Conservation (phyloP, 1,140 invertebrate species). For the Drosophila parabipectinata region DNA sequence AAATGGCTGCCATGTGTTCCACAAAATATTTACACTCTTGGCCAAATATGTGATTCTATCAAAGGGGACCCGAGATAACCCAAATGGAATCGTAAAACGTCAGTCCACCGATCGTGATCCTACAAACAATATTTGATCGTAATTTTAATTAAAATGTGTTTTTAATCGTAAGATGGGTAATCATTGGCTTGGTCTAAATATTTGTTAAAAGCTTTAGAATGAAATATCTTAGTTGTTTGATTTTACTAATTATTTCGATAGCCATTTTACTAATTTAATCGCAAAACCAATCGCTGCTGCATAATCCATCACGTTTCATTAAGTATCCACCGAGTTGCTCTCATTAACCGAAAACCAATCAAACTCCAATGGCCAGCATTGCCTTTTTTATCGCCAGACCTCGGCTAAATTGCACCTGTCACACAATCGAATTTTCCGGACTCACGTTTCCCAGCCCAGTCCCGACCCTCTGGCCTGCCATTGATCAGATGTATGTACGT, state of each 20-base stretch:
- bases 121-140: slow-evolving; percentile 34
- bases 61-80: slow-evolving; percentile 41
- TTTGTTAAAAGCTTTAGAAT: not conserved
- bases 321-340: not conserved
- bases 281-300: not conserved
- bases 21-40: slow-evolving; percentile 24
- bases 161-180: slow-evolving; percentile 7
- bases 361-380: slow-evolving; percentile 14
- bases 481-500: slow-evolving; percentile 21
- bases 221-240: too few relatives aligned
- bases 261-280: not conserved
- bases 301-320: slow-evolving; percentile 9
- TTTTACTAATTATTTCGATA: not conserved
- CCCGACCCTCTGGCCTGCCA: not conserved
- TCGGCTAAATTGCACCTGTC: slow-evolving; percentile 62
- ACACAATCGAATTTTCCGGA: slow-evolving; percentile 50
- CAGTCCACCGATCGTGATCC: slow-evolving; percentile 31
- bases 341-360: slow-evolving; percentile 41
- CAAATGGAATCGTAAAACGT: slow-evolving; percentile 28
- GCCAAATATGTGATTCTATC: slow-evolving; percentile 33
- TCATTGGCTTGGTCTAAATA: slow-evolving; percentile 4
- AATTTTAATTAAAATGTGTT: slow-evolving; percentile 24
- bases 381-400: slow-evolving; percentile 25
- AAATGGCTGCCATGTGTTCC: slow-evolving; percentile 27
- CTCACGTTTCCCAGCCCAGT: slow-evolving; percentile 10